phyloP scores from a whole-genome alignment of 2,888 invertebrate genomes.

The Ichneumoninae sp. region DNA sequence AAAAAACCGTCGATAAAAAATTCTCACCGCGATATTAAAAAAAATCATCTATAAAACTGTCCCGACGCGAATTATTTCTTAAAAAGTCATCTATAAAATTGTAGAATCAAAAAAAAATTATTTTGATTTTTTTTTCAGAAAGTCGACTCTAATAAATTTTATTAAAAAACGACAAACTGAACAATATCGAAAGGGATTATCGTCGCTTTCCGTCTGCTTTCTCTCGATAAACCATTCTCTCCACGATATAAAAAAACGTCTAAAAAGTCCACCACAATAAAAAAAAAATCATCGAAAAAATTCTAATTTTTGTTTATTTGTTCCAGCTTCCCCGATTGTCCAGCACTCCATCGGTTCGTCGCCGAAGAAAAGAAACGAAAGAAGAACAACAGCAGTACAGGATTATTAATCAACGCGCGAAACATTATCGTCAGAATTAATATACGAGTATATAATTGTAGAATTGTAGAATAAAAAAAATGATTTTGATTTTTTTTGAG shows the following conservation, averaged over 20 bases:
- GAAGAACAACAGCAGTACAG: background rate
- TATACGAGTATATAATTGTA: slow-evolving; percentile 38
- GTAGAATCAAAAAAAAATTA: no score
- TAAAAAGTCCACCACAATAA: no score
- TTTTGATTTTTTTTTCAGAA: no score
- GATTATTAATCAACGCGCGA: slow-evolving; percentile 20
- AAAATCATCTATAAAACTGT: background rate
- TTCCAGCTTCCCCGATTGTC: slow-evolving; percentile 12
- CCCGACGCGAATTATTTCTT: no score
- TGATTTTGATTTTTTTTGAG: no score
- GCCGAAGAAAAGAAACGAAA: background rate
- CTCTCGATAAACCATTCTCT: no score
- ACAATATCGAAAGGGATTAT: no score
- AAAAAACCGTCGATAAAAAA: background rate
- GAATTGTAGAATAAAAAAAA: no score
- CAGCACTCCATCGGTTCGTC: background rate
- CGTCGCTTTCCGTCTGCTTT: no score
- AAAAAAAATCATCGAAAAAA: background rate
- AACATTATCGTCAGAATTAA: slow-evolving; percentile 53
- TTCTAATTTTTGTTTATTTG: slow-evolving; percentile 5
- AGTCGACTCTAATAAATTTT: no score
- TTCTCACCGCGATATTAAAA: background rate
- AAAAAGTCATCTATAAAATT: background rate
- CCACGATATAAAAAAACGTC: no score
- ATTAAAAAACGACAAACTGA: no score